Evolutionary conservation across 2,113 vertebrate genomes (phyloP).

Genomic region (Lamprotornis superbus): DNA sequence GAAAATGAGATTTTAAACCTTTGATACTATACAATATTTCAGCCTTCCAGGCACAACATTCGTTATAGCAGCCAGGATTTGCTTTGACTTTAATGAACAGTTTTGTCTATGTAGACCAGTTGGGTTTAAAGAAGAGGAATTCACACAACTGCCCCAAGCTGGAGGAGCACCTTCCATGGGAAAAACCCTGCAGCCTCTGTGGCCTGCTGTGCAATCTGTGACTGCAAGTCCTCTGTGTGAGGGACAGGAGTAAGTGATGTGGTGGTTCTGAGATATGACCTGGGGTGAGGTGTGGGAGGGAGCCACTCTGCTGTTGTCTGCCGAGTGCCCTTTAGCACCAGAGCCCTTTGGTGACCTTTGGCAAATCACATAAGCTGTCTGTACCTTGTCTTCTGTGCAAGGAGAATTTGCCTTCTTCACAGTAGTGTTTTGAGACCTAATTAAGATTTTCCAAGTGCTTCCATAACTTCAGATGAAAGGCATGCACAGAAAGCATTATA

Average conservation of each 20-base stretch:
- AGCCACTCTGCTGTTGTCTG: not conserved
- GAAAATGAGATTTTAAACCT: constrained; percentile 8
- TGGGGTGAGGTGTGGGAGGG: not conserved
- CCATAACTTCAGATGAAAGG: constrained; percentile 21
- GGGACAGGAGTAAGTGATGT: not conserved
- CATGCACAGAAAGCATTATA: not conserved
- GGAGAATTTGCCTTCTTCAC: not conserved
- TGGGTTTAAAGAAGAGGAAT: not conserved
- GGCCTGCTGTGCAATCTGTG: not conserved
- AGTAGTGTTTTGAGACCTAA: constrained; percentile 37
- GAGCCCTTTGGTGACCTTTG: not conserved
- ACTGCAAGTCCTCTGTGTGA: not conserved
- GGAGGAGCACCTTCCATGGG: not conserved
- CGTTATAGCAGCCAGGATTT: not conserved
- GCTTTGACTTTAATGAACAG: not conserved
- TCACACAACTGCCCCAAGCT: not conserved
- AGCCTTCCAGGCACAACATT: constrained; percentile 16
- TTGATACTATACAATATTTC: not conserved
- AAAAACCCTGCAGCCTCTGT: not conserved
- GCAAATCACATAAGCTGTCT: not conserved
- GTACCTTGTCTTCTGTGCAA: not conserved
- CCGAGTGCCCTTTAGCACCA: not conserved
- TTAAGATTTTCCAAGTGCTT: constrained; percentile 36
- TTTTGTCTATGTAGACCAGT: not conserved
- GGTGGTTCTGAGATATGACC: not conserved